These are phyloP conservation scores for Sturnus vulgaris DNA, from an alignment of 2,113 vertebrate genomes.

Conservation along the genomic window DNA sequence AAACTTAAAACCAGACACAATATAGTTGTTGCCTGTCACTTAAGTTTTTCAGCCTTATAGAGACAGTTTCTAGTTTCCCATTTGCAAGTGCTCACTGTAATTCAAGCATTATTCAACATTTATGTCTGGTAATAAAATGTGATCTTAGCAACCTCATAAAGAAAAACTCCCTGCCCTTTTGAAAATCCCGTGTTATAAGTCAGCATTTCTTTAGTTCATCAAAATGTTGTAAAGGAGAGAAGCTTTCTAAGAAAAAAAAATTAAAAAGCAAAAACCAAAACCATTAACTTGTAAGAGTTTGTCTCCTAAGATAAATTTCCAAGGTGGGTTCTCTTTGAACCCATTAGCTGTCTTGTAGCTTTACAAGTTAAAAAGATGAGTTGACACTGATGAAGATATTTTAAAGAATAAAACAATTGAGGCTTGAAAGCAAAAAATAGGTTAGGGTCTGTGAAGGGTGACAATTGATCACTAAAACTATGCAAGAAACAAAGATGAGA, in stretches of 20 bases:
- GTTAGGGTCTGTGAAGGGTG: not conserved
- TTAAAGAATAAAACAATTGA: not conserved
- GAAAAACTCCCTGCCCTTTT: not conserved
- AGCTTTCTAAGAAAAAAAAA: not conserved
- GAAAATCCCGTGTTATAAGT: not conserved
- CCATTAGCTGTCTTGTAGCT: not conserved
- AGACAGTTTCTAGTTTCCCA: not conserved
- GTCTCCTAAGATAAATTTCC: not conserved
- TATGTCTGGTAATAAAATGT: not conserved
- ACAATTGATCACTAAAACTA: not conserved
- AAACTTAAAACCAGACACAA: not conserved
- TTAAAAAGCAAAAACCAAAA: rapidly evolving
- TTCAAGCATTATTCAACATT: not conserved
- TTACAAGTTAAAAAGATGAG: not conserved
- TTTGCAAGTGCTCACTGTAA: not conserved
- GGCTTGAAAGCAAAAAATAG: not conserved
- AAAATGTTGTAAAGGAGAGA: not conserved
- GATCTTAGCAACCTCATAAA: not conserved
- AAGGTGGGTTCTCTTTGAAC: not conserved
- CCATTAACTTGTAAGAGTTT: not conserved
- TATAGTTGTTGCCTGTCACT: not conserved
- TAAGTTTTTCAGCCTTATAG: not conserved
- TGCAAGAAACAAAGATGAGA: not conserved
- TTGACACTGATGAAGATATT: not conserved
- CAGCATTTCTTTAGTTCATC: not conserved